A percentile compares a stretch with the other conserved stretches of the same genome.
phyloP scores from a whole-genome alignment of 2,113 vertebrate species.

The Nycticryphes semicollaris region DNA sequence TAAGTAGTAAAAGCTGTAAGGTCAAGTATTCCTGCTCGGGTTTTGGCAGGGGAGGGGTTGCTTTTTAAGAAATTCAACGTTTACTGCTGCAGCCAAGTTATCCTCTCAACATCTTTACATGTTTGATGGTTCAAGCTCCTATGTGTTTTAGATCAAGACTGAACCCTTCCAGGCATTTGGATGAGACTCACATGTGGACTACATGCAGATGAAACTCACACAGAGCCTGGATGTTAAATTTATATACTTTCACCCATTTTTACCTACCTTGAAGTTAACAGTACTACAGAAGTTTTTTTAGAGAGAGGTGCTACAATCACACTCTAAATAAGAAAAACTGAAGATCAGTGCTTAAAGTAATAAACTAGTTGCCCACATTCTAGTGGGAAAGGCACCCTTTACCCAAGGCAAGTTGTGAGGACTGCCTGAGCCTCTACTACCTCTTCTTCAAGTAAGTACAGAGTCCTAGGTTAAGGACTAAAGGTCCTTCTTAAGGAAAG shows the following conservation, averaged over 20 bases:
- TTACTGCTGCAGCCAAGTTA: background rate
- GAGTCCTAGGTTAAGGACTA: background rate
- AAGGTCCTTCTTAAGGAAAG: background rate
- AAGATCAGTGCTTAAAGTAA: background rate
- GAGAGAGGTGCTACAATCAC: background rate
- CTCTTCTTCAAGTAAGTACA: background rate
- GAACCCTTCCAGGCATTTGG: background rate
- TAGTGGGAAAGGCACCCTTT: background rate
- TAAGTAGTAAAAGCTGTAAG: background rate
- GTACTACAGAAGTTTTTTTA: background rate
- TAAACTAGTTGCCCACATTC: background rate
- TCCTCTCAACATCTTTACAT: background rate
- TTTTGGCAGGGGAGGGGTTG: background rate
- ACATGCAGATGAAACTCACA: background rate
- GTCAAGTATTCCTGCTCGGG: background rate
- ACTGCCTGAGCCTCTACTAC: background rate
- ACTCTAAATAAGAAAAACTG: background rate
- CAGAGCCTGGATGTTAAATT: background rate
- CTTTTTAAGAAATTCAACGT: slow-evolving; percentile 40
- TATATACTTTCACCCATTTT: background rate
- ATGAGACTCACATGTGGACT: background rate
- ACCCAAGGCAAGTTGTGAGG: background rate
- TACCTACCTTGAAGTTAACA: background rate
- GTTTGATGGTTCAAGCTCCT: background rate
- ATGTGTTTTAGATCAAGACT: background rate